Evolutionary conservation across 2,888 invertebrate genomes (phyloP), one percentile per base, ranked within the genome.

Genomic region (Dichetophora obliterata): DNA sequence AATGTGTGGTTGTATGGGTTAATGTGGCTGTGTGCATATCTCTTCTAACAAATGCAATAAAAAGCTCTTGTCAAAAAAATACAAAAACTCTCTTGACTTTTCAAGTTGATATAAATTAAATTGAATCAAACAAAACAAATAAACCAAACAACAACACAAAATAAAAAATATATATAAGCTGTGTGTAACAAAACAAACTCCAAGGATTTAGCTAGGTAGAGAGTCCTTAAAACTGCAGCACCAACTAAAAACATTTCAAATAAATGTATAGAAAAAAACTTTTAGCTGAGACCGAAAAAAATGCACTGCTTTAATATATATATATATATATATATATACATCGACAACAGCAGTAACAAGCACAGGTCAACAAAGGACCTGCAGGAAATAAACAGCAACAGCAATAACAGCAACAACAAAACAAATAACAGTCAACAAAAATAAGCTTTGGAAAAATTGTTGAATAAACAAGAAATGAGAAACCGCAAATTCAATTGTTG

Each of bases 21-120:
- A 16, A 14, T 52, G 48, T 48, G 68, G 50, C 4, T 48, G 22
- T 52, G 48, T 69, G 24, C 16, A 34, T 43, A n/a, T 22, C 43
- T 24, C 19, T 19, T 19, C 48, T 24, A 66, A 31, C 50, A 22
- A 69, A 48, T 50, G 27, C 50, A 69, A 69, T 34, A 34, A 11
- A 69, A 52, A 69, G 27, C 22, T 9, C 50, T 54, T 54, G 31
- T 27, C 70, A 34, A 54, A 50, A 43, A 70, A 34, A 70, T 31
- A 8, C 57, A 71, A 71, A 54, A 37, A 19, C 11, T 24, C 63
- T 37, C 70, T 65, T 71, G 75, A 75, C 75, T 70, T 63, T 75
- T 75, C 27, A 68, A 75, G 57, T 66, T 68, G 50, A 70, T 70
- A 70, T 70, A 70, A 75, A 70, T 75, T 70, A 75, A 70, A 75